Conservation (phyloP, 2,888 invertebrate species). For the Cataglyphis livida region DNA sequence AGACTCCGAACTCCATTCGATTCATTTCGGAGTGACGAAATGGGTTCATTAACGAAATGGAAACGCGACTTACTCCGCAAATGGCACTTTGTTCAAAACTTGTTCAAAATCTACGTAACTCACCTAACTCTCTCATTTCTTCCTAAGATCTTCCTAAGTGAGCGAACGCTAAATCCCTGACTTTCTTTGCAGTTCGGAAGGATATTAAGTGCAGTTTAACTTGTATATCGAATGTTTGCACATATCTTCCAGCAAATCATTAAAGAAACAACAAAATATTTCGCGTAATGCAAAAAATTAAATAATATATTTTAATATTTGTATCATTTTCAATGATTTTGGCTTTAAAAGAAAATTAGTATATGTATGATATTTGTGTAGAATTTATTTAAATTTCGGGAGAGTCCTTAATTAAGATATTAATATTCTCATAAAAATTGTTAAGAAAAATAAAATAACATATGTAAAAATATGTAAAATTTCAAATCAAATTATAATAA, state of each 20-base stretch:
- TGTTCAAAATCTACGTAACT: conserved; percentile 54
- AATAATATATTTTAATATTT: not conserved
- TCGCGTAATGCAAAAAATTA: not conserved
- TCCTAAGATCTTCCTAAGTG: not conserved
- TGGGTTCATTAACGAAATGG: conserved; percentile 55
- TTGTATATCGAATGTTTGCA: conserved; percentile 19
- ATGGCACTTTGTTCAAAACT: conserved; percentile 40
- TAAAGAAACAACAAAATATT: not conserved
- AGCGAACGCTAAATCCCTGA: conserved; percentile 16
- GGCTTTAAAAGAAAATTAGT: not conserved
- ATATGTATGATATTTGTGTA: not conserved
- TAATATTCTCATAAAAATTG: conserved; percentile 21
- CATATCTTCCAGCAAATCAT: not conserved
- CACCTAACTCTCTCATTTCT: conserved; percentile 36
- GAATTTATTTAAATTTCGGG: conserved; percentile 13
- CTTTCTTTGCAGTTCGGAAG: conserved; percentile 2
- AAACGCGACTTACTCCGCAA: conserved; percentile 11
- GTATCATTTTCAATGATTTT: conserved; percentile 15
- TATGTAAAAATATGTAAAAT: conserved; percentile 9
- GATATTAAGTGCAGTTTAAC: conserved; percentile 20
- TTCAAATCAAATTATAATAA: conserved; percentile 12
- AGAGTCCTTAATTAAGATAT: not conserved
- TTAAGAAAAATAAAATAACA: conserved; percentile 1
- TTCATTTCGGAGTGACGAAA: conserved; percentile 18
- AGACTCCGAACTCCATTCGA: conserved; percentile 16